Base-by-base conservation (phyloP, 2,113 vertebrate species). In the Amazona vittata region DNA sequence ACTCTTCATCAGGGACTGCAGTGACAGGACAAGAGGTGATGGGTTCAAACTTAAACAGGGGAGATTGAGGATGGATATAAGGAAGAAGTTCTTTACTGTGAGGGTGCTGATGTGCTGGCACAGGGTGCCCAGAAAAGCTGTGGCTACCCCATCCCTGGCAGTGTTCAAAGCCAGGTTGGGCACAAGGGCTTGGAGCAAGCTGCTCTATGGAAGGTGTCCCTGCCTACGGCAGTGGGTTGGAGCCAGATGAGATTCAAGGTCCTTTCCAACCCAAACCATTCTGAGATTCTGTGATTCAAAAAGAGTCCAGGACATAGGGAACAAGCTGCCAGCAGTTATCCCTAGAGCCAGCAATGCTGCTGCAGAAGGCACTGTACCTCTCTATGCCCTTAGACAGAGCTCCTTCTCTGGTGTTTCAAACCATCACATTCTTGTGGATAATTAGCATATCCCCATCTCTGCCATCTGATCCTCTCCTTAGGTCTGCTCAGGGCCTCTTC, bases 381-480 rank as follows among this genome's bases (percentile, higher is more conserved):
- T 70, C 46, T 39, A 29, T n/a, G 62, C 28, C 46, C 77, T 86
- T 37, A 37, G 24, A 65, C 26, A 0, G 3, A 63, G 29, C 69
- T 86, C 65, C 69, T 62, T 62, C 5, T 0, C 28, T 50, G 57
- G 22, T 52, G 41, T 82, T 89, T 67, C 39, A 79, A 83, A 11
- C 52, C 52, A 14, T 64, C 19, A 57, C 62, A 95, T 93, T 93
- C 85, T 80, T 76, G 84, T 59, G 84, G 77, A 37, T 75, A 83
- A 89, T 83, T 73, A 89, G 11, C 73, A 80, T 74, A 68, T 80
- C 84, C 93, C 47, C 77, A 49, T 89, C 84, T 53, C 88, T 83
- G 91, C 81, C 77, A 93, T 91, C 63, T n/a, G 76, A 93, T 89
- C 95, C 91, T 70, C 81, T 94, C 76, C 81, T 79, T 50, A 46